Percentiles rank a stretch among this genome's conserved stretches.
These are phyloP conservation scores for Amniataba percoides DNA, from an alignment of 2,797 vertebrate genomes.

Conservation along the genomic window DNA sequence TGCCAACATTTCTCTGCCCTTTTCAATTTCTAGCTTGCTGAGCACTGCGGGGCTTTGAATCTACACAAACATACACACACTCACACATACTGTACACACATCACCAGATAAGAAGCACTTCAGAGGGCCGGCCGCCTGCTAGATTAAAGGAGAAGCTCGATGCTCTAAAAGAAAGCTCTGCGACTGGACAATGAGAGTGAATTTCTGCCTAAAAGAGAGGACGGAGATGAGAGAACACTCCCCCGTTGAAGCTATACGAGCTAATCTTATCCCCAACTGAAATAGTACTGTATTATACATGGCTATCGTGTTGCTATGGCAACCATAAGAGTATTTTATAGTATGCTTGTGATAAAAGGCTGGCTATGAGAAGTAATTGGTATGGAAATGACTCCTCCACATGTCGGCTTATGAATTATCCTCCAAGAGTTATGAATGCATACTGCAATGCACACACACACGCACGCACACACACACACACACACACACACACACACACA, in stretches of 20 bases:
- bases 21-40: conserved; percentile 56
- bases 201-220: background rate
- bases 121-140: conserved; percentile 9
- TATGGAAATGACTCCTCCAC: conserved; percentile 31
- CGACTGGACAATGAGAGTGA: background rate
- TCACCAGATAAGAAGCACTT: conserved; percentile 22
- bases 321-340: conserved; percentile 38
- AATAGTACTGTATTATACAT: conserved; percentile 1
- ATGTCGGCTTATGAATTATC: conserved; percentile 5
- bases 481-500: too few species aligned
- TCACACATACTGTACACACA: conserved; percentile 5
- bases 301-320: conserved; percentile 29
- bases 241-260: conserved; percentile 15
- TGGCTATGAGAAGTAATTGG: conserved; percentile 33
- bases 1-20: conserved; percentile 36
- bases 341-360: conserved; percentile 33
- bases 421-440: background rate
- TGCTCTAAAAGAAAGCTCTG: conserved; percentile 14
- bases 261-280: conserved; percentile 37
- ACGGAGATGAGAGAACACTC: conserved; percentile 4
- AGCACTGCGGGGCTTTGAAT: conserved; percentile 31
- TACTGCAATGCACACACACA: too few species aligned
- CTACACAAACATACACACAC: conserved; percentile 11
- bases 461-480: too few species aligned
- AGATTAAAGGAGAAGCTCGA: conserved; percentile 23